Percentiles rank a stretch among this genome's conserved stretches.
phyloP scores from a whole-genome alignment of 2,888 invertebrate genomes.

The Drosophila crucigera region DNA sequence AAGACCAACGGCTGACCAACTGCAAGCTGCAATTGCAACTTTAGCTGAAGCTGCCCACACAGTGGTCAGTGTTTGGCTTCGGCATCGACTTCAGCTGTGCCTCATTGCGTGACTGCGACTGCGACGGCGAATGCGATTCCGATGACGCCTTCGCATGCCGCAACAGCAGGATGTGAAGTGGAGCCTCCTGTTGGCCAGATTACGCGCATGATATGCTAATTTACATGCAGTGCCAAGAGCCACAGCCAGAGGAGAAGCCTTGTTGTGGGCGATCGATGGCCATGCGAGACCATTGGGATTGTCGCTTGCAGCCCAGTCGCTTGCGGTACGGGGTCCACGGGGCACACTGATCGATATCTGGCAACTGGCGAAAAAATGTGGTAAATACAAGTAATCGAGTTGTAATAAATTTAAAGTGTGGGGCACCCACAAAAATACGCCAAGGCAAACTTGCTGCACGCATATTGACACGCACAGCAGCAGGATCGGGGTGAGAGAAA shows the following conservation, averaged over 20 bases:
- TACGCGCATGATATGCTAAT: constrained; percentile 81
- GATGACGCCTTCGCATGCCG: constrained; percentile 81
- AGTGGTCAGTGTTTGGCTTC: constrained; percentile 63
- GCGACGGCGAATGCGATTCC: constrained; percentile 45
- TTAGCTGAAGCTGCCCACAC: constrained; percentile 67
- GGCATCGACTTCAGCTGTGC: constrained; percentile 6
- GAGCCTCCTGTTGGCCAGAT: constrained; percentile 77
- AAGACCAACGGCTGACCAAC: constrained; percentile 15
- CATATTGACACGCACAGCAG: constrained; percentile 76
- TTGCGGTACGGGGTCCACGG: constrained; percentile 37
- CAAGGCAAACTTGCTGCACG: constrained; percentile 76
- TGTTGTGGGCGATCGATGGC: constrained; percentile 70
- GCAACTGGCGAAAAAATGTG: constrained; percentile 68
- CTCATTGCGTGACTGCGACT: constrained; percentile 44
- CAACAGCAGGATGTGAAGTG: constrained; percentile 74
- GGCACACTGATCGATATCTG: constrained; percentile 74
- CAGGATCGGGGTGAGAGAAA: neutral
- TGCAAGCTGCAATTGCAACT: constrained; percentile 23
- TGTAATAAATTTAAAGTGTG: constrained; percentile 81
- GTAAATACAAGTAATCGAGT: constrained; percentile 82
- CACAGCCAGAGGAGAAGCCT: constrained; percentile 29
- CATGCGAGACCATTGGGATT: constrained; percentile 35
- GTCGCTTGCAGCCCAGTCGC: constrained; percentile 22
- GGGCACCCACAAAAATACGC: constrained; percentile 72
- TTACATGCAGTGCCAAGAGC: constrained; percentile 67